These are phyloP conservation scores for Orchestia grillus DNA, from an alignment of 1,140 invertebrate species.

Conservation along the genomic window DNA sequence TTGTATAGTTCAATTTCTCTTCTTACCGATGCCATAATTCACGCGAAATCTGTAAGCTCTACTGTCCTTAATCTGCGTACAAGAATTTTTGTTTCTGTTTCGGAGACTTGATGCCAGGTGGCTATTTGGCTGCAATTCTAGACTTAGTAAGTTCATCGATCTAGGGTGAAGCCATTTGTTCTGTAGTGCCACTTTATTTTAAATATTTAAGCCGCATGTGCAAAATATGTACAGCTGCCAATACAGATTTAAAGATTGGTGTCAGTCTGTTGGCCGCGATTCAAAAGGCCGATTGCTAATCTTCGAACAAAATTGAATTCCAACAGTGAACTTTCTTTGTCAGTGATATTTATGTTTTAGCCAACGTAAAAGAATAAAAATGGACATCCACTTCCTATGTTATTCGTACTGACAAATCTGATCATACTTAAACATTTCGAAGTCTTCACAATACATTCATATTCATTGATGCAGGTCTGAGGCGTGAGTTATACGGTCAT, in stretches of 20 bases:
- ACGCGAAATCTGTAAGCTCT: background rate
- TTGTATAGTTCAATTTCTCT: background rate
- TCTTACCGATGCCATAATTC: background rate
- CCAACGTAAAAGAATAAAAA: background rate
- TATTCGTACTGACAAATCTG: background rate
- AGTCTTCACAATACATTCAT: slow-evolving; percentile 20
- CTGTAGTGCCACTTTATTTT: background rate
- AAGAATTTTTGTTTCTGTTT: background rate
- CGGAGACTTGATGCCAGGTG: background rate
- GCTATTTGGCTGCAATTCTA: background rate
- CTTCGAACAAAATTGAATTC: background rate
- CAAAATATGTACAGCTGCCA: background rate
- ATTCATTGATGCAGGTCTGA: background rate
- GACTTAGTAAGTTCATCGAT: background rate
- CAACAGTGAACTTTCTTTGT: background rate
- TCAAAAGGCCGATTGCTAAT: background rate
- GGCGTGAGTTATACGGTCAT: slow-evolving; percentile 13
- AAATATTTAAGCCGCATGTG: background rate
- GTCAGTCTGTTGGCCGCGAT: background rate
- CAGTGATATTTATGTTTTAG: background rate
- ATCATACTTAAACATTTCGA: background rate
- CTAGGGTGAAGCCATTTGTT: background rate
- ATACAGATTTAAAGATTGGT: background rate
- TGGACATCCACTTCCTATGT: background rate
- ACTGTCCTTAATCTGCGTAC: background rate